Percentiles rank a stretch among this genome's conserved stretches.
phyloP scores from a whole-genome alignment of 2,113 vertebrate species.

The Tachysurus vachellii region DNA sequence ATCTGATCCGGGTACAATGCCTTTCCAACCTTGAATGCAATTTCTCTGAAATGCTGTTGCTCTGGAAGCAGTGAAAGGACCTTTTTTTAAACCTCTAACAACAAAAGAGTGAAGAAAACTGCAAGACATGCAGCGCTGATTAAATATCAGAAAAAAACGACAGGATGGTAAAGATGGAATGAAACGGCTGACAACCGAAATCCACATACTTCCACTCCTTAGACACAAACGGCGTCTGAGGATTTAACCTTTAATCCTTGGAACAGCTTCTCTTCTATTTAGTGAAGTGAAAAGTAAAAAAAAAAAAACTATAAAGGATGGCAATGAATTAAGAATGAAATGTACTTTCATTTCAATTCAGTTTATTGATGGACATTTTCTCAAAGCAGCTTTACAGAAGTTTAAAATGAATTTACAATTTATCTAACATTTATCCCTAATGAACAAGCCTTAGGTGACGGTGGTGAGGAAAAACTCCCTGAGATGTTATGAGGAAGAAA shows the following conservation, averaged over 20 bases:
- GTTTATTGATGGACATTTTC: too few relatives aligned
- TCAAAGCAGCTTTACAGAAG: too few relatives aligned
- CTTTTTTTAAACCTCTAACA: not conserved
- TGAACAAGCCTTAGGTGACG: too few relatives aligned
- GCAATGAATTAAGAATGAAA: not conserved
- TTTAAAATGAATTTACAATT: too few relatives aligned
- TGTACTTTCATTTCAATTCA: not conserved
- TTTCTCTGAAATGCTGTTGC: not conserved
- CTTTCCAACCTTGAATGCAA: conserved; percentile 19
- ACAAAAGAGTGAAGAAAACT: not conserved
- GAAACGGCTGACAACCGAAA: not conserved
- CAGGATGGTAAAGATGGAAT: not conserved
- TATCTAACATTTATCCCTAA: too few relatives aligned
- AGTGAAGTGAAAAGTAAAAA: not conserved
- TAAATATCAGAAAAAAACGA: not conserved
- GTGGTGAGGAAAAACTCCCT: too few relatives aligned
- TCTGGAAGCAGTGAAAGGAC: not conserved
- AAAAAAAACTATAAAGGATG: not conserved
- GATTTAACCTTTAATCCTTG: not conserved
- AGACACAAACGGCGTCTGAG: not conserved
- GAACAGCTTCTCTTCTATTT: conserved; percentile 8
- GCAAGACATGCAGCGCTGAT: not conserved
- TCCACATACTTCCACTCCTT: not conserved
- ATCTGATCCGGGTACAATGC: not conserved
- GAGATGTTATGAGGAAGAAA: too few relatives aligned